Evolutionary conservation across 2,113 vertebrate species (phyloP), one percentile per base, ranked within the genome.

Genomic region (Dunckerocampus dactyliophorus): DNA sequence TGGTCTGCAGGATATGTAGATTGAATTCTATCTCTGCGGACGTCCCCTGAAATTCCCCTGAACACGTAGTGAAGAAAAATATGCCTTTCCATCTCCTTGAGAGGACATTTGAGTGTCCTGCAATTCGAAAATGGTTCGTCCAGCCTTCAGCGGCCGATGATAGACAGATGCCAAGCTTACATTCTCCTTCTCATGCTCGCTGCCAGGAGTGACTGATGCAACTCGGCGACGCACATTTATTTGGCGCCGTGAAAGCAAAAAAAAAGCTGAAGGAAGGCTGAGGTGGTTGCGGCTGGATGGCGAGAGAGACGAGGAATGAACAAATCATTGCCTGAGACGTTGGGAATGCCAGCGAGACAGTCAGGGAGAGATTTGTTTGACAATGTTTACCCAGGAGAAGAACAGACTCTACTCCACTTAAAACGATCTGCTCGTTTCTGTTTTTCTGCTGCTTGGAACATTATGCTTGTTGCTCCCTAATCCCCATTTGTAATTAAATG

Each of bases 401-500:
- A 74, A 50, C 55, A 65, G 64, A 77, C 72, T 77, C 69, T 69
- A 48, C 55, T 69, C 68, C 79, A 78, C 76, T 83, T 75, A 71
- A 69, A 83, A 81, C 45, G n/a, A 82, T 82, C 72, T 76, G 72
- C 54, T 85, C 54, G 24, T 77, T 79, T 75, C 65, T 2, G 60
- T 73, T 79, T 71, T 79, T 69, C 67, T 16, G 14, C 67, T 59
- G 61, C 72, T 79, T 48, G 49, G 73, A 77, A 79, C 72, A 80
- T 76, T 70, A 56, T 58, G 62, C 67, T 42, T 15, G 61, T 69
- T 50, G 67, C 63, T 76, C 77, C 69, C 76, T 85, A 86, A 82
- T 85, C 82, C 80, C 77, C 74, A 74, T 79, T 81, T 82, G 84
- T 88, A 88, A 86, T 87, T 88, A 85, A 84, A 83, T 85, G 82